Base-by-base conservation (phyloP, 2,888 invertebrate species). In the Ectropis crepuscularia region DNA sequence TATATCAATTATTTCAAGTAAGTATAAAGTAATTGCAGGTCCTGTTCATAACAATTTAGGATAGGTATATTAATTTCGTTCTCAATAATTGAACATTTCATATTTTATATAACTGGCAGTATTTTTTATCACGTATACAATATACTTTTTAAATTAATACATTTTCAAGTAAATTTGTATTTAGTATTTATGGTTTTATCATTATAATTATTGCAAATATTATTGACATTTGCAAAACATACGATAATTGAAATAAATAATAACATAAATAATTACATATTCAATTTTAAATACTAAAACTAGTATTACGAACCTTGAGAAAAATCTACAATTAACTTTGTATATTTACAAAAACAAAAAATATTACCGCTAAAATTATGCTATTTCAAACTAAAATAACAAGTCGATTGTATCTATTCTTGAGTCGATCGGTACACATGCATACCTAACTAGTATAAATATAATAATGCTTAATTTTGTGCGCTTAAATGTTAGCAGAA, bases 91-190 rank as follows among this genome's bases (percentile, higher is more conserved):
- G 78, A 83, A 81, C 75, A 74, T 75, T 66, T 68, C 77, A 82
- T 73, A 79, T 78, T 74, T 76, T 82, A 84, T 82, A 74, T 86
- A 89, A 89, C 90, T 90, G 91, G 91, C 91, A 91, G 91, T 90
- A 81, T 82, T 64, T n/a, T 75, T 58, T 90, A 89, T 90, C 89
- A 89, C 90, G 86, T 87, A 88, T 88, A 89, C 86, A 70, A 85
- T 54, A 67, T 63, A 66, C 2, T 10, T 55, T 46, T 37, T 7
- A 16, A 5, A 45, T 5, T 42, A 53, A 53, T 37, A 46, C 11
- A 46, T 38, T 16, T 38, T 6, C 7, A 36, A 36, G 0, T 48
- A 11, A 50, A 28, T 11, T 38, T 7, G 39, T 28, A 42, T 42
- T 51, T 7, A 16, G 7, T 16, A 51, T 28, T 41, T n/a, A n/a